These are phyloP conservation scores for Augochlorella aurata DNA, from an alignment of 2,888 invertebrate species.

Conservation along the genomic window DNA sequence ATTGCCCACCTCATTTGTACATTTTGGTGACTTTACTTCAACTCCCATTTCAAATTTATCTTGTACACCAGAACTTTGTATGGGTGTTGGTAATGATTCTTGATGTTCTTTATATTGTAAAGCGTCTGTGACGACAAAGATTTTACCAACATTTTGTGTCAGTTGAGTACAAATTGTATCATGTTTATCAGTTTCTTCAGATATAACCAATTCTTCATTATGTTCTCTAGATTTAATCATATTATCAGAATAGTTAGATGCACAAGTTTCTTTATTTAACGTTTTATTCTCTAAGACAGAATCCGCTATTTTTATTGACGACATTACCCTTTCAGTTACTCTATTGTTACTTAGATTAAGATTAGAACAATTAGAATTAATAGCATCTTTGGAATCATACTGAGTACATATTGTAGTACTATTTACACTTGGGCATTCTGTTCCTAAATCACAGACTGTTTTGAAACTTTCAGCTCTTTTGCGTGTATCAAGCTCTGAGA, in stretches of 20 bases:
- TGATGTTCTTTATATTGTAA: constrained; percentile 21
- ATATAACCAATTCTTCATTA: constrained; percentile 11
- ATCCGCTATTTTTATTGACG: constrained; percentile 29
- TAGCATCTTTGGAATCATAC: constrained; percentile 54
- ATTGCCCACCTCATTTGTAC: constrained; percentile 39
- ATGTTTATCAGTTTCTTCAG: constrained; percentile 17
- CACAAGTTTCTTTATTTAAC: constrained; percentile 10
- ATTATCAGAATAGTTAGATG: constrained; percentile 16
- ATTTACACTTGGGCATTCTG: constrained; percentile 56
- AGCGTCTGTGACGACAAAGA: neutral
- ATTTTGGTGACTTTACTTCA: constrained; percentile 38
- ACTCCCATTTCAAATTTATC: constrained; percentile 33
- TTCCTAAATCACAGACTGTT: constrained; percentile 64
- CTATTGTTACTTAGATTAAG: constrained; percentile 50
- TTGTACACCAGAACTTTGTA: constrained; percentile 25
- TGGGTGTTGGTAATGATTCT: neutral
- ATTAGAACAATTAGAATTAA: constrained; percentile 51
- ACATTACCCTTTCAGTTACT: constrained; percentile 28
- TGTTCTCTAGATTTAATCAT: constrained; percentile 8
- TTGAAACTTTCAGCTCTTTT: constrained; percentile 59
- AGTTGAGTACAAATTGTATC: constrained; percentile 15
- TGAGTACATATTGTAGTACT: constrained; percentile 45
- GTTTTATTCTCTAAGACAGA: constrained; percentile 14
- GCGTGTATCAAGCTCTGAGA: constrained; percentile 50
- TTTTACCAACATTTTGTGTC: constrained; percentile 7